Evolutionary conservation across 2,888 invertebrate genomes (phyloP).

Genomic region (Ganaspis brasiliensis): DNA sequence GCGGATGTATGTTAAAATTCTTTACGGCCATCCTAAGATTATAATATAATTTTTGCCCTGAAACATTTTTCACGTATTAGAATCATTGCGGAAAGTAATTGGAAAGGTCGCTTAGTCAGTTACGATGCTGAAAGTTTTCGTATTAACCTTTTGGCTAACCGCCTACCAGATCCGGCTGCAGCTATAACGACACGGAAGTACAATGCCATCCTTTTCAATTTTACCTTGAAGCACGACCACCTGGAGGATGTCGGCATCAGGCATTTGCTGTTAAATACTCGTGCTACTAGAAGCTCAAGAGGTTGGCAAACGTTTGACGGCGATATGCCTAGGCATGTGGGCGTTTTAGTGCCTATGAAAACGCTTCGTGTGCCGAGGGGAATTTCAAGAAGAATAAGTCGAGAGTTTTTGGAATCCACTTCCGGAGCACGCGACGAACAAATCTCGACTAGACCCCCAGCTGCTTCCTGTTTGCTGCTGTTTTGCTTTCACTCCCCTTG

Average conservation of each 20-base stretch:
- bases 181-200: slow-evolving; percentile 14
- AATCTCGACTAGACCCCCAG: slow-evolving; percentile 70
- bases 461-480: slow-evolving; percentile 75
- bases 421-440: slow-evolving; percentile 72
- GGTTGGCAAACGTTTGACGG: slow-evolving; percentile 70
- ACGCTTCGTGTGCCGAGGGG: slow-evolving; percentile 2
- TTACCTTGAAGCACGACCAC: slow-evolving; percentile 55
- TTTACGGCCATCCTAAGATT: too few relatives aligned
- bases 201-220: slow-evolving; percentile 45
- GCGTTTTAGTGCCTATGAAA: slow-evolving; percentile 34
- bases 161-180: slow-evolving; percentile 10
- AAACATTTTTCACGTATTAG: too few relatives aligned
- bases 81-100: too few relatives aligned
- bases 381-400: slow-evolving; percentile 23
- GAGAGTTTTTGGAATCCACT: slow-evolving; percentile 36
- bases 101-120: background rate
- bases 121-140: background rate
- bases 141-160: slow-evolving; percentile 19
- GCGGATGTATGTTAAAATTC: too few relatives aligned
- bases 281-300: slow-evolving; percentile 66
- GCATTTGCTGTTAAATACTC: slow-evolving; percentile 49
- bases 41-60: too few relatives aligned
- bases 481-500: slow-evolving; percentile 39
- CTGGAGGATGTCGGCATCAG: slow-evolving; percentile 69
- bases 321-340: slow-evolving; percentile 63